phyloP scores from a whole-genome alignment of 1,140 invertebrate species.

The Lepidostoma basale region DNA sequence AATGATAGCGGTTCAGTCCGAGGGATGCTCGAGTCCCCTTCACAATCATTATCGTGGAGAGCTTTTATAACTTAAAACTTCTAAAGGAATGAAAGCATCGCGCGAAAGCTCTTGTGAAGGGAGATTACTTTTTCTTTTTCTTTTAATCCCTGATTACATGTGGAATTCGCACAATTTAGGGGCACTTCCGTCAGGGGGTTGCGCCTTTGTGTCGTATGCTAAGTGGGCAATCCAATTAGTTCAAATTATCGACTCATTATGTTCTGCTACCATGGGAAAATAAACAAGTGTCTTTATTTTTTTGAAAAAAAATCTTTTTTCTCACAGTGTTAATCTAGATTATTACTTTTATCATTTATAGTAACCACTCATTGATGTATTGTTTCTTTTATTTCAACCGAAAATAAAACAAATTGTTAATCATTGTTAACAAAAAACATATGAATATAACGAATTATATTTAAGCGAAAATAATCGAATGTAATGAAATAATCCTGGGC shows the following conservation, averaged over 20 bases:
- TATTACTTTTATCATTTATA: too few species aligned
- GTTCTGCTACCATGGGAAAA: not conserved
- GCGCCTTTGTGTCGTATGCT: not conserved
- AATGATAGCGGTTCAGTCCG: conserved; percentile 25
- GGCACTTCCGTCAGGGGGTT: not conserved
- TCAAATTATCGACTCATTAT: not conserved
- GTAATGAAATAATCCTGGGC: too few species aligned
- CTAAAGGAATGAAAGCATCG: conserved; percentile 32
- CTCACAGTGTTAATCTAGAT: not conserved
- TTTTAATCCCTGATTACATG: conserved; percentile 42
- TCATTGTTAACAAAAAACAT: too few species aligned
- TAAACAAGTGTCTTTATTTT: not conserved
- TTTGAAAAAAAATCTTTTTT: not conserved
- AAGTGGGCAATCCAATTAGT: not conserved
- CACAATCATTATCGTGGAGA: conserved; percentile 41
- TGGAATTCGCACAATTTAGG: conserved; percentile 13
- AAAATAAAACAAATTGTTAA: too few species aligned
- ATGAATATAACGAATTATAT: too few species aligned
- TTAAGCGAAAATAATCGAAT: too few species aligned
- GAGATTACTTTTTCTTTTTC: conserved; percentile 40
- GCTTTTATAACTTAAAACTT: conserved; percentile 42
- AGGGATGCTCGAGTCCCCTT: conserved; percentile 22
- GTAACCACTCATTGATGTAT: too few species aligned
- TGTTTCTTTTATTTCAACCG: too few species aligned
- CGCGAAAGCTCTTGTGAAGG: conserved; percentile 36